Base-by-base conservation (phyloP, 2,113 vertebrate species). In the Phaethon lepturus region DNA sequence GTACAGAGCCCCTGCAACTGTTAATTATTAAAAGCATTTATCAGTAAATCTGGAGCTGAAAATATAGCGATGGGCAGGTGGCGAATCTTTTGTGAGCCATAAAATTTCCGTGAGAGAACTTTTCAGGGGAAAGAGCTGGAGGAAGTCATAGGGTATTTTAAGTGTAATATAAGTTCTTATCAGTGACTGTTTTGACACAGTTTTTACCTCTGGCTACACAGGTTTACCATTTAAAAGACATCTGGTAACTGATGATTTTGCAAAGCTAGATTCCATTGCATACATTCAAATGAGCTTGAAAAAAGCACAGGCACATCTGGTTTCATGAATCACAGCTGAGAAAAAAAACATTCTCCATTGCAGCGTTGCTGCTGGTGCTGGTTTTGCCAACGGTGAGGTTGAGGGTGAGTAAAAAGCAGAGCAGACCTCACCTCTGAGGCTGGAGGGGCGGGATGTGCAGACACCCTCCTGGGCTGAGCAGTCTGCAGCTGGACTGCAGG, bases 241-340 rank as follows among this genome's bases (percentile, higher is more conserved):
- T 95, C 94, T 95, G 95, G 89, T 77, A 95, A 96, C 87, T 53
- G 90, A 89, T 68, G 80, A 35, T 52, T 89, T 89, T 85, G 72
- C 80, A 95, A 87, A 96, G 94, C 79, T 81, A 33, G 80, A 87
- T 77, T 58, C 69, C 89, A 89, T 17, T 69, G 83, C 84, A 93
- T n/a, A 44, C 56, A 96, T 95, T 96, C 95, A 97, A 96, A 97
- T 94, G 74, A 96, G 81, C 45, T 79, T n/a, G 16, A 85, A 74
- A 95, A 94, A 82, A 69, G 50, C 86, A 53, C n/a, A 62, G 56
- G 52, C 77, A 84, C 96, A 95, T 88, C 56, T 95, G 95, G 76
- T 58, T 82, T 91, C 49, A 47, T 18, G 74, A 94, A 69, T 71
- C 35, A 85, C 86, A 88, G 74, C 66, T 78, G 33, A 38, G 76